Conservation (phyloP, 2,113 vertebrate species). For the Platysteira castanea region DNA sequence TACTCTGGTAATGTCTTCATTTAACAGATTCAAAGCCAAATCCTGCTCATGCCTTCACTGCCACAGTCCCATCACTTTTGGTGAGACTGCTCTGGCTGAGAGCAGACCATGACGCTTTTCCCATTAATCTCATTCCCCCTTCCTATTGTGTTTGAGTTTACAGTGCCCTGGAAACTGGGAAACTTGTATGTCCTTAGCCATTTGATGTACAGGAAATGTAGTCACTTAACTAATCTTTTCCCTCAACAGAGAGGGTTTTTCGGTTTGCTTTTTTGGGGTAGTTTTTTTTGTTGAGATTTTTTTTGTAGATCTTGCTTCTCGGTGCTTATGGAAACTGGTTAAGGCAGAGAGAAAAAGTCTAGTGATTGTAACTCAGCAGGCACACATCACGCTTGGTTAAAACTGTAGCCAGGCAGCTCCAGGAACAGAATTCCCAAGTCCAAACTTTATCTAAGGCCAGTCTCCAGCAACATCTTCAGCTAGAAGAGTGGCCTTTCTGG, state of each 20-base stretch:
- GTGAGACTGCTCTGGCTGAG: neutral
- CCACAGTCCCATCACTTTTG: neutral
- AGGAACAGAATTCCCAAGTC: neutral
- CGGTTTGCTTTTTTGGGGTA: neutral
- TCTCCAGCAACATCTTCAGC: neutral
- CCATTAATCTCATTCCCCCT: neutral
- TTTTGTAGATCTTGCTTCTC: neutral
- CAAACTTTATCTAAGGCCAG: neutral
- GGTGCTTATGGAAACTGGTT: neutral
- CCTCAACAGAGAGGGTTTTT: neutral
- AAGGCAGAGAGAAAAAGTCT: neutral
- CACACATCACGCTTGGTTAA: neutral
- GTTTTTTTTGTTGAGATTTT: neutral
- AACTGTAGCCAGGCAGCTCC: neutral
- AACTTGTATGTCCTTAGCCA: neutral
- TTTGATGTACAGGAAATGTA: conserved; percentile 14
- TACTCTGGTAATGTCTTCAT: conserved; percentile 1
- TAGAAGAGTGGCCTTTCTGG: neutral
- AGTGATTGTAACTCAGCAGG: neutral
- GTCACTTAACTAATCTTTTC: neutral
- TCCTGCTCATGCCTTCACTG: neutral
- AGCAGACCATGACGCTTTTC: neutral
- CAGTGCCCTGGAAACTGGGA: neutral
- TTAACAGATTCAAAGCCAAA: conserved; percentile 12
- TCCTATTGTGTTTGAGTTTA: conserved; percentile 15